Evolutionary conservation across 2,797 vertebrate species (phyloP).

Genomic region (Garrulus glandarius): DNA sequence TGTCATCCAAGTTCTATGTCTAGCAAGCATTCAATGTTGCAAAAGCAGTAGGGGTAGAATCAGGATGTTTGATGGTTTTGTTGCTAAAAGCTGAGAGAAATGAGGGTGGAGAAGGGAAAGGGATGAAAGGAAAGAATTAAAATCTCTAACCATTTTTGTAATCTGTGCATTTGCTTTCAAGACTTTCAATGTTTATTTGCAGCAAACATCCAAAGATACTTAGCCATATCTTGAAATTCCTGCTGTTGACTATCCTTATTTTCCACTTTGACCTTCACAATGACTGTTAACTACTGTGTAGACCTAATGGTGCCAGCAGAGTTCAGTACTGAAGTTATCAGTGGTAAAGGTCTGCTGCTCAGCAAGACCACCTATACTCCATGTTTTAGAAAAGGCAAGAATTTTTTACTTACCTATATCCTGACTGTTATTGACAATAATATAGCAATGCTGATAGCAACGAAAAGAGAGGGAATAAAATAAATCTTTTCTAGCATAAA

Average conservation of each 20-base stretch:
- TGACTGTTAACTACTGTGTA: not conserved
- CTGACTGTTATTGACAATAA: not conserved
- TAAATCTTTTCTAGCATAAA: not conserved
- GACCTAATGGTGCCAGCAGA: not conserved
- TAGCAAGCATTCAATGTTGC: not conserved
- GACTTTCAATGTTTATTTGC: not conserved
- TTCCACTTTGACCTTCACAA: not conserved
- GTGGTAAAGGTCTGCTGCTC: not conserved
- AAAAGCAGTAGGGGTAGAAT: not conserved
- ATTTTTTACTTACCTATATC: not conserved
- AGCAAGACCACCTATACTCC: not conserved
- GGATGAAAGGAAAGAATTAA: not conserved
- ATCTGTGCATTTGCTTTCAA: not conserved
- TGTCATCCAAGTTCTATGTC: not conserved
- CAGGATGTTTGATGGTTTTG: not conserved
- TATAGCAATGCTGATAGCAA: not conserved
- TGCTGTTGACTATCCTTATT: not conserved
- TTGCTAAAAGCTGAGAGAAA: not conserved
- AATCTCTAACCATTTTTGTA: not conserved
- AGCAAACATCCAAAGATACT: not conserved
- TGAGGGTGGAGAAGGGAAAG: not conserved
- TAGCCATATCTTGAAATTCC: not conserved
- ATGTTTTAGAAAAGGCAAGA: not conserved
- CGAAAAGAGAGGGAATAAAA: not conserved
- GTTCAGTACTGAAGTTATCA: not conserved